A percentile compares a stretch with the other conserved stretches of the same genome.
phyloP scores from a whole-genome alignment of 2,113 vertebrate genomes.

The Lagenorhynchus albirostris region DNA sequence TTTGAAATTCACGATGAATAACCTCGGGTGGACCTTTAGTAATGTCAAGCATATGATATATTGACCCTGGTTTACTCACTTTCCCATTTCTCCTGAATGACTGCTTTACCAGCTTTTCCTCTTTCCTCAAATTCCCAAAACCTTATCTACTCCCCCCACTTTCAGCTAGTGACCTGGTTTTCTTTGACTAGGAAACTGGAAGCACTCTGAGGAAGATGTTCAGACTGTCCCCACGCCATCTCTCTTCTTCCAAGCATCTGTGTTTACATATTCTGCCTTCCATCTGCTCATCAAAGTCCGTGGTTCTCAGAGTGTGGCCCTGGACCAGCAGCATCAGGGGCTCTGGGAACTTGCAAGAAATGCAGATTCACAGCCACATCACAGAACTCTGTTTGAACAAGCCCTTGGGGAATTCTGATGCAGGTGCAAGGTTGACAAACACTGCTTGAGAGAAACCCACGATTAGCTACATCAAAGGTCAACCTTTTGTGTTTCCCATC shows the following conservation, averaged over 20 bases:
- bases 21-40: not conserved
- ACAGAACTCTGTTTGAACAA: not conserved
- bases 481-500: too few relatives aligned
- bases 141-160: not conserved
- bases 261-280: not conserved
- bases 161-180: not conserved
- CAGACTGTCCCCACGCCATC: not conserved
- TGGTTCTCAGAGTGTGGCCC: not conserved
- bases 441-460: not conserved
- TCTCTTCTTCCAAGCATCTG: not conserved
- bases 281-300: fast-evolving
- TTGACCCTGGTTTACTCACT: not conserved
- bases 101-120: not conserved
- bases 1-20: not conserved
- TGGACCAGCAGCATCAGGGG: not conserved
- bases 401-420: not conserved
- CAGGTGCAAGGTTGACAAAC: not conserved
- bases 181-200: not conserved
- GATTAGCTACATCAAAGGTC: not conserved
- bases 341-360: not conserved
- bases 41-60: not conserved
- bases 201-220: not conserved
- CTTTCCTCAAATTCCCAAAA: not conserved
- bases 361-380: not conserved
- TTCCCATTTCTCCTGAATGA: not conserved